Base-by-base conservation (phyloP, 2,888 invertebrate genomes). In the Teinopalpus imperialis region DNA sequence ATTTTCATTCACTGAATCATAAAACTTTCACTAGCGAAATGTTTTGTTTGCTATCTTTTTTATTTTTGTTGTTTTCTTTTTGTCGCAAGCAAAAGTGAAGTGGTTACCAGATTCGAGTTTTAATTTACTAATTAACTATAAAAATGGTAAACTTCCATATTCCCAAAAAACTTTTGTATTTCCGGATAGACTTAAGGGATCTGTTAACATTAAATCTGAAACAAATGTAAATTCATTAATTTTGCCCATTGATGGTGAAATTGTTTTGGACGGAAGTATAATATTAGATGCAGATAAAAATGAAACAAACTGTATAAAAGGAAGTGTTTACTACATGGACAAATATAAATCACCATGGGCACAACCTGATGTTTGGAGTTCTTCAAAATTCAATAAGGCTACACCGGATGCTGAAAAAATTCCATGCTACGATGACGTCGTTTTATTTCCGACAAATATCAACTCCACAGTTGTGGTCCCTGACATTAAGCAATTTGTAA, bases 381-480 rank as follows among this genome's bases (percentile, higher is more conserved):
- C 81, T 0, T 51, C 72, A 1, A 72, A 60, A 30, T 81, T 81
- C 35, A 89, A 81, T 46, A 70, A 77, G 48, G 90, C 90, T 0
- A 80, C 89, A 2, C 90, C 90, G 0, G 86, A 90, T 53, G 65
- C 79, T 0, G 89, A 90, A 48, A 74, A 81, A 51, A 53, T 89
- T 1, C 90, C 90, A 0, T 90, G 90, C 49, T 70, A 59, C 10
- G 73, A 85, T 30, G 90, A 90, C 48, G 56, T 65, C 3, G 89
- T 87, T 0, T 62, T 70, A 14, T 86, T 90, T 46, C 80, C 87
- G 0, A 21, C 24, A 4, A 59, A 72, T 21, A 53, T 68, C 0
- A 67, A 66, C 35, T 81, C 76, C 10, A 68, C 71, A 0, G 54
- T 86, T 1, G 34, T 37, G 0, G 56, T 86, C 14, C 87, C 87